Base-by-base conservation (phyloP, 2,888 invertebrate species). In the Hypomecis punctinalis region DNA sequence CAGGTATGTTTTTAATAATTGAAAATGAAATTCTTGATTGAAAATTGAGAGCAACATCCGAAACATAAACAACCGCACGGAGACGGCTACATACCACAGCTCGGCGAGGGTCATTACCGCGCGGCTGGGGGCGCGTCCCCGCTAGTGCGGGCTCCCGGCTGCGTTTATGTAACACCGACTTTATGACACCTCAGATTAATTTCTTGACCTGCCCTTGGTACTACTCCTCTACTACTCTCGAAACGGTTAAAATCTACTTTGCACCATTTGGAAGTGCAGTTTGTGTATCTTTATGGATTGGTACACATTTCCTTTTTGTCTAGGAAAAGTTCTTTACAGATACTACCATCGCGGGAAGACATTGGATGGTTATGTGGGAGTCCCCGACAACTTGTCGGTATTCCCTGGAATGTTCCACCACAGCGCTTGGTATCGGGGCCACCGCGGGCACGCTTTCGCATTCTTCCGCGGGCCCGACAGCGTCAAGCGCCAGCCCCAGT, bases 101-200 rank as follows among this genome's bases (percentile, higher is more conserved):
- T 78, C 73, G 46, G 62, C 76, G 78, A 79, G 80, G 84, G 82
- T 84, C 84, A 85, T 85, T 85, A 86, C 84, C 83, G 80, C 83
- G 76, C 79, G 77, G 72, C 75, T 76, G 78, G 80, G 82, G 80
- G 80, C 77, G 78, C 81, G 79, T 70, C 76, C 74, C 74, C 67
- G 70, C 75, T 75, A 79, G 71, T 74, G 76, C 67, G 70, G 49
- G 65, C 53, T 73, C 75, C 77, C 73, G 75, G 72, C 77, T 73
- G 75, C 77, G 76, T 80, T 82, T 82, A 79, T 72, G 75, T 83
- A 80, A 82, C 76, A 70, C 70, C 71, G 75, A 71, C 78, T 78
- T 83, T 81, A 80, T 75, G 76, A 76, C 78, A 78, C 74, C 73
- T 75, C 71, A 74, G 77, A 78, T 78, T 80, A 76, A 77, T 77